These are phyloP conservation scores for Zaprionus lineosus DNA, from an alignment of 2,888 invertebrate species.

Conservation along the genomic window DNA sequence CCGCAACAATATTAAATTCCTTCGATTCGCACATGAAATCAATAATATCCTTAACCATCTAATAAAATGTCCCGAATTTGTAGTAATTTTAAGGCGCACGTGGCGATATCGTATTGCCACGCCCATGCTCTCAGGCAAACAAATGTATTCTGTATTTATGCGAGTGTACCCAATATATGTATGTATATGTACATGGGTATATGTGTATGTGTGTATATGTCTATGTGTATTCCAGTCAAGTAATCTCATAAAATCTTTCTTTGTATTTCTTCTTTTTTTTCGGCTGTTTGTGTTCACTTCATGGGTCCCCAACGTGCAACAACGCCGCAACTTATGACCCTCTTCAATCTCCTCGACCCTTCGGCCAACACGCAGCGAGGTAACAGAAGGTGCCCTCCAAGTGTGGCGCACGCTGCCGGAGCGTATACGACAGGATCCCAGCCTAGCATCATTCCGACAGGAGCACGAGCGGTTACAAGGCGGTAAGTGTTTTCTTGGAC, in stretches of 20 bases:
- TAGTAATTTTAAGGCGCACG: slow-evolving; percentile 1
- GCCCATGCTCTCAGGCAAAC: slow-evolving; percentile 53
- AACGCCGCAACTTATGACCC: slow-evolving; percentile 48
- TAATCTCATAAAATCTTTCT: slow-evolving; percentile 69
- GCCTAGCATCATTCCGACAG: slow-evolving; percentile 85
- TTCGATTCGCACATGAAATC: slow-evolving; percentile 43
- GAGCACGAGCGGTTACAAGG: slow-evolving; percentile 83
- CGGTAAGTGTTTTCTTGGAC: slow-evolving; percentile 69
- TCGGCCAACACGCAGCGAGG: slow-evolving; percentile 81
- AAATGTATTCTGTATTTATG: slow-evolving; percentile 47
- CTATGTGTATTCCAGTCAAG: slow-evolving; percentile 47
- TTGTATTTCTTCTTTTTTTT: slow-evolving; percentile 24
- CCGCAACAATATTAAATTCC: no score
- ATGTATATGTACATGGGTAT: background rate
- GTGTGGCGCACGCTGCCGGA: slow-evolving; percentile 88
- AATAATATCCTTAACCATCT: slow-evolving; percentile 47
- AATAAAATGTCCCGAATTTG: slow-evolving; percentile 38
- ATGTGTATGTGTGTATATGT: background rate
- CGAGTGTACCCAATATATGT: background rate
- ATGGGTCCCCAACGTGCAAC: slow-evolving; percentile 65
- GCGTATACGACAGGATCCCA: slow-evolving; percentile 87
- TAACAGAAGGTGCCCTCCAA: slow-evolving; percentile 86
- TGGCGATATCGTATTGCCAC: slow-evolving; percentile 35
- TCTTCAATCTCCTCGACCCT: background rate
- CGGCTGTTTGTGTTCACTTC: slow-evolving; percentile 34